A percentile compares a stretch with the other conserved stretches of the same genome.
These are phyloP conservation scores for Apodemia duryi DNA, from an alignment of 2,888 invertebrate genomes.

Conservation along the genomic window DNA sequence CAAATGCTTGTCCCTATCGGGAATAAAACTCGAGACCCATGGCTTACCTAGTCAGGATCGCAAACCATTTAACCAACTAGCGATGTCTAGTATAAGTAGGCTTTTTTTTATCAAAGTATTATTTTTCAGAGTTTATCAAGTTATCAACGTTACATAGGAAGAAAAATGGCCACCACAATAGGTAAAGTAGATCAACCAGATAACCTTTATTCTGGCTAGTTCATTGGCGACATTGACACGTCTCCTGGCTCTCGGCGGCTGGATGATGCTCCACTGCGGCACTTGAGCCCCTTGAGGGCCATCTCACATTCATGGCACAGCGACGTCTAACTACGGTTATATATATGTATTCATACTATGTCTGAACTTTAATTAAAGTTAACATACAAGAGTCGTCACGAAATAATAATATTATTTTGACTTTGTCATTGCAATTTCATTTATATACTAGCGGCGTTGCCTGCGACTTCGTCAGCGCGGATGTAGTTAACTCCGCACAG, in stretches of 20 bases:
- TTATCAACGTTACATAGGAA: neutral
- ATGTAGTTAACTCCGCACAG: too few relatives aligned
- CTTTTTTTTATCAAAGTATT: too few relatives aligned
- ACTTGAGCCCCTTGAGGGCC: slow-evolving; percentile 56
- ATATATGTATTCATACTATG: slow-evolving; percentile 18
- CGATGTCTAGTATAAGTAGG: too few relatives aligned
- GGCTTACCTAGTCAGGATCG: too few relatives aligned
- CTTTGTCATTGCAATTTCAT: neutral
- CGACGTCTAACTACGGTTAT: slow-evolving; percentile 29
- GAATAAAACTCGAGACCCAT: too few relatives aligned
- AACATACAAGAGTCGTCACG: neutral
- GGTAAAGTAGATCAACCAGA: slow-evolving; percentile 26
- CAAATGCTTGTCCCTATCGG: too few relatives aligned
- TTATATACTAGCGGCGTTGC: too few relatives aligned
- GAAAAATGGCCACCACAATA: slow-evolving; percentile 23
- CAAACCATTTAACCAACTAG: too few relatives aligned
- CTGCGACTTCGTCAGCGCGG: too few relatives aligned
- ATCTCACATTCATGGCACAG: slow-evolving; percentile 45
- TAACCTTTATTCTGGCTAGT: slow-evolving; percentile 36
- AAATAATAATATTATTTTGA: neutral
- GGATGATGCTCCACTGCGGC: slow-evolving; percentile 48
- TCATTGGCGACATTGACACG: slow-evolving; percentile 60
- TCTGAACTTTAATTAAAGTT: neutral
- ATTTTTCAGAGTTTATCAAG: too few relatives aligned
- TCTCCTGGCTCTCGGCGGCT: slow-evolving; percentile 36